Evolutionary conservation across 37 sponge, comb jelly and placozoan species (phyloP).

Genomic region (Diacarnus erythraeanus): DNA sequence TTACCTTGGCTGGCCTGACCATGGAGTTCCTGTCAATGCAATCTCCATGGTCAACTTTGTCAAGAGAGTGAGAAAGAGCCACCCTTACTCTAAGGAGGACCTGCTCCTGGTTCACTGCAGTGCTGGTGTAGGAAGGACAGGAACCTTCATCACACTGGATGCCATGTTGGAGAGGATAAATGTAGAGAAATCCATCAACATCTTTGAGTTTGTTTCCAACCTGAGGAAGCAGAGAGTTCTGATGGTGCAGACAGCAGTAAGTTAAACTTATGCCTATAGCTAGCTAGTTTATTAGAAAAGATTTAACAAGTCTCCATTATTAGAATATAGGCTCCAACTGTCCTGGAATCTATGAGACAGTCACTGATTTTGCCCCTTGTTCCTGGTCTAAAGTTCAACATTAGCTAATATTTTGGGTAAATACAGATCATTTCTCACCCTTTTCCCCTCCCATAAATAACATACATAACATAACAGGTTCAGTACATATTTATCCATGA

Average conservation of each 20-base stretch:
- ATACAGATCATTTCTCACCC: too few relatives aligned
- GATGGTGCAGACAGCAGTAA: constrained; percentile 71
- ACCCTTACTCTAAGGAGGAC: constrained; percentile 11
- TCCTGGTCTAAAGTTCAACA: too few relatives aligned
- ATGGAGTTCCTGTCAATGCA: constrained; percentile 74
- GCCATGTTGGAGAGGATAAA: constrained; percentile 54
- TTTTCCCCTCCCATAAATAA: too few relatives aligned
- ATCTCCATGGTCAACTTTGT: constrained; percentile 64
- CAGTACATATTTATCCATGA: too few relatives aligned
- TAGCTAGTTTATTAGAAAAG: too few relatives aligned
- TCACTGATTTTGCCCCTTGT: too few relatives aligned
- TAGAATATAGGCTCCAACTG: too few relatives aligned
- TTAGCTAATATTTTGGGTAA: too few relatives aligned
- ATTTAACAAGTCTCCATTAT: too few relatives aligned
- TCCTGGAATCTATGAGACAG: too few relatives aligned
- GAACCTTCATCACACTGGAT: constrained; percentile 72
- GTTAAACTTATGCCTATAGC: neutral
- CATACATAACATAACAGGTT: too few relatives aligned
- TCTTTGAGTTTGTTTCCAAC: constrained; percentile 32
- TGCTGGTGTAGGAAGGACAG: constrained; percentile 75
- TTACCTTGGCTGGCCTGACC: constrained; percentile 80
- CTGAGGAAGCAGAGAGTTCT: constrained; percentile 40
- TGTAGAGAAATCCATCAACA: constrained; percentile 34
- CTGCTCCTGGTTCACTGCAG: constrained; percentile 84
- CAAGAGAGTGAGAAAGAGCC: constrained; percentile 46